phyloP scores from a whole-genome alignment of 1,140 invertebrate species.

The Pseudomyrmex pallidus region DNA sequence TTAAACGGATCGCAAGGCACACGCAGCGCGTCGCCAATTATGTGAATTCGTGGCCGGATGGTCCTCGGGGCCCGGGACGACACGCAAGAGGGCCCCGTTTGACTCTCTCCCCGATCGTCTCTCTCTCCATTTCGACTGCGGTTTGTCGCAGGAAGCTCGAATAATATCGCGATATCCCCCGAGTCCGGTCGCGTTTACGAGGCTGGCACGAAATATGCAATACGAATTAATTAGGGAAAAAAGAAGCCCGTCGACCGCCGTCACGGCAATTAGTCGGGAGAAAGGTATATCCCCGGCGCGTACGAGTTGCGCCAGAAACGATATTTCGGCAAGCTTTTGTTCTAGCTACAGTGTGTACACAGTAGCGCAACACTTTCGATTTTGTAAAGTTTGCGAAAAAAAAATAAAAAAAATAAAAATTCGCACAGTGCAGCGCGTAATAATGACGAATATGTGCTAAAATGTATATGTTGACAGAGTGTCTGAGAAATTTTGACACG shows the following conservation, averaged over 20 bases:
- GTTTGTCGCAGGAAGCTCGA: slow-evolving; percentile 60
- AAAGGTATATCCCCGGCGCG: slow-evolving; percentile 61
- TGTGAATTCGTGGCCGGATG: slow-evolving; percentile 33
- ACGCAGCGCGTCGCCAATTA: slow-evolving; percentile 67
- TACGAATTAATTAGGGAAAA: slow-evolving; percentile 74
- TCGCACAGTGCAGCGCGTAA: not conserved
- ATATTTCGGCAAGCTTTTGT: slow-evolving; percentile 43
- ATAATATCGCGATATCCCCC: slow-evolving; percentile 1
- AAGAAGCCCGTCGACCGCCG: slow-evolving; percentile 63
- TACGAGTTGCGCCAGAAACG: slow-evolving; percentile 44
- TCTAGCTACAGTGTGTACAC: not conserved
- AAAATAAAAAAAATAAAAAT: not conserved
- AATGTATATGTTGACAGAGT: too few species aligned
- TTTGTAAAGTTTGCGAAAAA: not conserved
- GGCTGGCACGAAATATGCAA: slow-evolving; percentile 66
- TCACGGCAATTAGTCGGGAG: slow-evolving; percentile 74
- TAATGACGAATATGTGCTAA: too few species aligned
- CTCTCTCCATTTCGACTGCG: not conserved
- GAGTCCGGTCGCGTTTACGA: slow-evolving; percentile 9
- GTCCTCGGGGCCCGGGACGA: not conserved
- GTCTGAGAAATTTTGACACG: too few species aligned
- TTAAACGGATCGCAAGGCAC: slow-evolving; percentile 61
- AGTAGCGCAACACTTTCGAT: too few species aligned
- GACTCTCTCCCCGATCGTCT: too few species aligned
- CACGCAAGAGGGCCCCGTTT: slow-evolving; percentile 28